phyloP scores from a whole-genome alignment of 92 coral and sea anemone species.

The Pocillopora grandis region DNA sequence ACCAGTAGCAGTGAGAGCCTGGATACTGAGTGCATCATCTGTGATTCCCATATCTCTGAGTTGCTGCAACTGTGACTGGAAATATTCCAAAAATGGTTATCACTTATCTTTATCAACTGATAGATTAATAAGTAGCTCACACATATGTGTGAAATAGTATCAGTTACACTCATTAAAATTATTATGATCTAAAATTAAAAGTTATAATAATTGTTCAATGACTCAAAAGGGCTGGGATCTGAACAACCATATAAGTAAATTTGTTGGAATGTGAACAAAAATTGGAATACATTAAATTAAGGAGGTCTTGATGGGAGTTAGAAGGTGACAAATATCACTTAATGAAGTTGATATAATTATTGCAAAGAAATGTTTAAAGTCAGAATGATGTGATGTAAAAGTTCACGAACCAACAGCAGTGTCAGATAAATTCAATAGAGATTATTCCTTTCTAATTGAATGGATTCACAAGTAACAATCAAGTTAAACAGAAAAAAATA shows the following conservation, averaged over 20 bases:
- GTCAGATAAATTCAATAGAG: too few species aligned
- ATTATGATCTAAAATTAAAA: not conserved
- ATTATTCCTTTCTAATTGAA: too few species aligned
- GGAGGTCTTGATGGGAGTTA: too few species aligned
- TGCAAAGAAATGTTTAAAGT: too few species aligned
- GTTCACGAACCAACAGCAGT: too few species aligned
- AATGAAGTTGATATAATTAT: too few species aligned
- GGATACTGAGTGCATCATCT: constrained; percentile 91
- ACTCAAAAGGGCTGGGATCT: too few species aligned
- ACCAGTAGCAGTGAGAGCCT: constrained; percentile 81
- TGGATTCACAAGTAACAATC: not conserved
- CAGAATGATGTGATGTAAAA: too few species aligned
- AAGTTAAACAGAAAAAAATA: not conserved
- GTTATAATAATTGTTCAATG: not conserved
- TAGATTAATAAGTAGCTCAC: not conserved
- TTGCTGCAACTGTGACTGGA: constrained; percentile 91
- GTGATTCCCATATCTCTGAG: constrained; percentile 96
- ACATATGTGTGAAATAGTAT: not conserved
- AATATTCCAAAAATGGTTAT: not conserved
- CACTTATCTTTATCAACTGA: not conserved
- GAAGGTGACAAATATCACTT: too few species aligned
- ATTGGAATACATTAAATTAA: too few species aligned
- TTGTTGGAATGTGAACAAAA: too few species aligned
- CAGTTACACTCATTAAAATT: not conserved
- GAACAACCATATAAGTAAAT: too few species aligned